Evolutionary conservation across 2,113 vertebrate species (phyloP).

Genomic region (Trachemys scripta): DNA sequence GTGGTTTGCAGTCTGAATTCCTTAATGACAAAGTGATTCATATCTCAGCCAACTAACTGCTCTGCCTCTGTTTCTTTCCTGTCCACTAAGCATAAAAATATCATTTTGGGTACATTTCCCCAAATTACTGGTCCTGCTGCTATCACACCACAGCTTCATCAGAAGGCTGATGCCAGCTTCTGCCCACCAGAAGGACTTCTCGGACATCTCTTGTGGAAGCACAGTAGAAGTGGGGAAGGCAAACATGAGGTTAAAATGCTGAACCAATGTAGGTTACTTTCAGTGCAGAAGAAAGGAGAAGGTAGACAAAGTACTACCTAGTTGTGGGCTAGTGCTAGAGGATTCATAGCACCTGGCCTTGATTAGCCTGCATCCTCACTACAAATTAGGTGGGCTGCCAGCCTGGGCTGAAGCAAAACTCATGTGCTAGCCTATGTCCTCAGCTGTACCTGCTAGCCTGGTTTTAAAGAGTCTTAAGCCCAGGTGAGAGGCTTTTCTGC

Average conservation of each 20-base stretch:
- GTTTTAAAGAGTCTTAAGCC: background rate
- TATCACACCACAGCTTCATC: background rate
- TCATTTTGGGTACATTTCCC: background rate
- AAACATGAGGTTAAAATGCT: background rate
- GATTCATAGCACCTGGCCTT: background rate
- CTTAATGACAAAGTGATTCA: background rate
- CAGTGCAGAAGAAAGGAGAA: background rate
- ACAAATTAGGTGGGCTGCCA: background rate
- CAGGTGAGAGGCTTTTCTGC: background rate
- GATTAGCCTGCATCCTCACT: background rate
- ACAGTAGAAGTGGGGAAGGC: background rate
- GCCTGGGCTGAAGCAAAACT: background rate
- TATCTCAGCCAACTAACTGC: background rate
- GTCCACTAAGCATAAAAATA: background rate
- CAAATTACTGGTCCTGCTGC: background rate
- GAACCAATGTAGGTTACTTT: background rate
- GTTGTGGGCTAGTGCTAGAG: background rate
- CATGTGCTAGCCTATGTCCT: background rate
- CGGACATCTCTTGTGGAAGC: background rate
- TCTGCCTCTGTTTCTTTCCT: background rate
- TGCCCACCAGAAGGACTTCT: background rate
- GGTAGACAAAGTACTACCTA: background rate
- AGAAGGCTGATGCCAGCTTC: background rate
- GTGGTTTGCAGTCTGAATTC: too few species aligned
- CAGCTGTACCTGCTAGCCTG: background rate